Evolutionary conservation across 2,888 invertebrate species (phyloP).

Genomic region (Epinotia bilunana): DNA sequence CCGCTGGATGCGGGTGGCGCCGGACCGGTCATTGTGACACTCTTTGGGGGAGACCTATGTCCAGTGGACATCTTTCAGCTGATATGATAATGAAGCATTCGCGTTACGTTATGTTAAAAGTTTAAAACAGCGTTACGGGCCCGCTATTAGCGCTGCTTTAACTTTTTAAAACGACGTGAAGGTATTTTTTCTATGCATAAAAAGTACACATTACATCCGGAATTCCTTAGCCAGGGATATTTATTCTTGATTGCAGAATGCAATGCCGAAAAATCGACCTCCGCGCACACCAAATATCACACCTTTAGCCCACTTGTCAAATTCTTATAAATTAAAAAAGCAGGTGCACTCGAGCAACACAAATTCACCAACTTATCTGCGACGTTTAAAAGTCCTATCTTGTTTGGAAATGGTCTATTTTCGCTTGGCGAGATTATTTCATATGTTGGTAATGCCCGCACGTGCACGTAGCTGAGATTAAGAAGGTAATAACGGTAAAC

Average conservation of each 20-base stretch:
- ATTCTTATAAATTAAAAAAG: conserved; percentile 51
- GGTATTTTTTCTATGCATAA: too few relatives aligned
- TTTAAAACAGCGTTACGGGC: too few relatives aligned
- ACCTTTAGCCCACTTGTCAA: conserved; percentile 33
- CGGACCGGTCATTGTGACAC: too few relatives aligned
- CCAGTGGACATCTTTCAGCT: too few relatives aligned
- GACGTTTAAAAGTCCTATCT: background rate
- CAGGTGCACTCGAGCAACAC: conserved; percentile 69
- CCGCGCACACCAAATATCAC: conserved; percentile 4
- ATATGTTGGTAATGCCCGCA: background rate
- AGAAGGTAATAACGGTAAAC: background rate
- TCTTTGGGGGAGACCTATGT: too few relatives aligned
- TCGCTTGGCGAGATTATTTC: background rate
- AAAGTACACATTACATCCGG: too few relatives aligned
- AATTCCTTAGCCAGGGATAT: background rate
- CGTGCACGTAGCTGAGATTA: background rate
- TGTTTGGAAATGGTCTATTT: background rate
- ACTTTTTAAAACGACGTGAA: too few relatives aligned
- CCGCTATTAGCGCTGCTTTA: too few relatives aligned
- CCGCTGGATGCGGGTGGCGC: too few relatives aligned
- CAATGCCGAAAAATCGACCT: background rate
- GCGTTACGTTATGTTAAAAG: too few relatives aligned
- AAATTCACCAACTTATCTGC: background rate
- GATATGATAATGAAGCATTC: too few relatives aligned
- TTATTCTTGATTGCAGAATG: background rate